phyloP scores from a whole-genome alignment of 2,797 vertebrate genomes.

The Premnoplex brunnescens region DNA sequence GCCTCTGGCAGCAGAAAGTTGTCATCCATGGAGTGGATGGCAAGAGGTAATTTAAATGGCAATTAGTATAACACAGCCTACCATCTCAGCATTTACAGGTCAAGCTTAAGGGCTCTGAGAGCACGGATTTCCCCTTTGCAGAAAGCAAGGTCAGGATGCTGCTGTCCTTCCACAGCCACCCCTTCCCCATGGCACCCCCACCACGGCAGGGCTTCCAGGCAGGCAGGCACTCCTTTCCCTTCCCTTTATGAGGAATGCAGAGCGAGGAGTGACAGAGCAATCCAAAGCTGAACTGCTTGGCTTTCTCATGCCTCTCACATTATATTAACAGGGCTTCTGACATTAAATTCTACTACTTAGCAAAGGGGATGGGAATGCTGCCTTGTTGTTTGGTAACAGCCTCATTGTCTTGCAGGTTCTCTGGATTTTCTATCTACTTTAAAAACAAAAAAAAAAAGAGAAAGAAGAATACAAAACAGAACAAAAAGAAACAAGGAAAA shows the following conservation, averaged over 20 bases:
- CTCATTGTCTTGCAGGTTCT: background rate
- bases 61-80: background rate
- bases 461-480: background rate
- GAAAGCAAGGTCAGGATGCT: background rate
- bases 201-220: background rate
- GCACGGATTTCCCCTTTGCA: background rate
- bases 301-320: background rate
- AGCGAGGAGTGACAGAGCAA: background rate
- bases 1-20: background rate
- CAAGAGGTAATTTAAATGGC: background rate
- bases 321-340: background rate
- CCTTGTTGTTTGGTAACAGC: background rate
- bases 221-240: background rate
- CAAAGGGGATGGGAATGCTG: background rate
- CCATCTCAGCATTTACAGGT: background rate
- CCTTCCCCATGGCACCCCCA: accelerated
- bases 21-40: background rate
- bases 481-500: background rate
- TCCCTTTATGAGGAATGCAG: background rate
- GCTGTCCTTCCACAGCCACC: background rate
- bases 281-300: background rate
- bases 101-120: background rate
- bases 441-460: background rate
- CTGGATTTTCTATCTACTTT: background rate
- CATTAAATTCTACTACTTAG: background rate